A percentile compares a stretch with the other conserved stretches of the same genome.
Conservation (phyloP, 2,888 invertebrate species). For the Zygothrica quintamaculata region DNA sequence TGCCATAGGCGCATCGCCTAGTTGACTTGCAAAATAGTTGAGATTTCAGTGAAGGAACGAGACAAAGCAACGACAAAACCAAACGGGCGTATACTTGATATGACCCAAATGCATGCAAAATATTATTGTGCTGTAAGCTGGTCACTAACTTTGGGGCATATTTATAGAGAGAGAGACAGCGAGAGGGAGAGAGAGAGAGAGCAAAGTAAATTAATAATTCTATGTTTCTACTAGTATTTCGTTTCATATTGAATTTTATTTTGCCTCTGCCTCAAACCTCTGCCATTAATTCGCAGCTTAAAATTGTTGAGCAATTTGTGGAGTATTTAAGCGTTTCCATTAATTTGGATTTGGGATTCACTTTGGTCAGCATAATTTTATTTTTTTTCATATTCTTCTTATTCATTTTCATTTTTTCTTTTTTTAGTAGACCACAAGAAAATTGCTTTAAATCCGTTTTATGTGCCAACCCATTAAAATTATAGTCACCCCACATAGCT, state of each 20-base stretch:
- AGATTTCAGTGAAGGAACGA: slow-evolving; percentile 45
- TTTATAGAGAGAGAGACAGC: too few relatives aligned
- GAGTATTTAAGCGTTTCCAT: slow-evolving; percentile 61
- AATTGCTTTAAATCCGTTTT: slow-evolving; percentile 77
- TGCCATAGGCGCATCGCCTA: slow-evolving; percentile 23
- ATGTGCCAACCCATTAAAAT: slow-evolving; percentile 68
- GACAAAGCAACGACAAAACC: slow-evolving; percentile 58
- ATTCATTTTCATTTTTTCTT: slow-evolving; percentile 1
- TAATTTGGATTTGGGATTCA: slow-evolving; percentile 61
- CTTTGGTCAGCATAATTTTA: slow-evolving; percentile 62
- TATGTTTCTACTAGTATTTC: slow-evolving; percentile 7
- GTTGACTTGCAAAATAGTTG: slow-evolving; percentile 77
- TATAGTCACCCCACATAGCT: slow-evolving; percentile 33
- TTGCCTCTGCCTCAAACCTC: slow-evolving; percentile 15
- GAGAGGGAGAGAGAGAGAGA: slow-evolving; percentile 20
- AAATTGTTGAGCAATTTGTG: slow-evolving; percentile 57
- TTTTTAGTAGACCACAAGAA: slow-evolving; percentile 55
- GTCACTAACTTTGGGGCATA: too few relatives aligned
- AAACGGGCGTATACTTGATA: slow-evolving; percentile 68
- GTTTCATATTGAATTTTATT: slow-evolving; percentile 74
- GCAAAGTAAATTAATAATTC: slow-evolving; percentile 14
- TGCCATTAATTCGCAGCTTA: slow-evolving; percentile 65
- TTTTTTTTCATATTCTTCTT: neutral
- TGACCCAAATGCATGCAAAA: slow-evolving; percentile 68
- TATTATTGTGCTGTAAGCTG: slow-evolving; percentile 15